Base-by-base conservation (phyloP, 2,797 vertebrate genomes). In the Tapera naevia region DNA sequence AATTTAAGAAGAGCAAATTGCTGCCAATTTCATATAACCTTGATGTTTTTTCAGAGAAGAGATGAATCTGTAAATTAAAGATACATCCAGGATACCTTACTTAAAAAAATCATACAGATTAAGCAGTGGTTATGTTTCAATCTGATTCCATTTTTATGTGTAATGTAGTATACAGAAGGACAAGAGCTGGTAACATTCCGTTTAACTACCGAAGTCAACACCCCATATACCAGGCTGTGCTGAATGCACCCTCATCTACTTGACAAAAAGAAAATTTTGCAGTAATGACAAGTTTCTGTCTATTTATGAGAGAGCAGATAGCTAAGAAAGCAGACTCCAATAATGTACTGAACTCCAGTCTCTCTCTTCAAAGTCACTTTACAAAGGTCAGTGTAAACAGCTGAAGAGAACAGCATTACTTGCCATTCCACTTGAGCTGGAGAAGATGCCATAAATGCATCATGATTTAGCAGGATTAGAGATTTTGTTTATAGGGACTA, bases 21-120 rank as follows among this genome's bases (percentile, higher is more conserved):
- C 97, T 98, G 97, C 97, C 86, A 88, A 98, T 98, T 97, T 95
- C 95, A 93, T 96, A 95, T 83, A 98, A 97, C 93, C 91, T 93
- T 96, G 96, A 96, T 95, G 95, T 94, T 97, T 97, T 95, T 93
- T 84, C 78, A 76, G 92, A 97, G 82, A 95, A 95, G 92, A 97
- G 94, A 70, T 56, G 76, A 91, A 81, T 82, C 94, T 86, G 61
- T 89, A 93, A 97, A 96, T 93, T 95, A 96, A 96, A 86, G 43
- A 67, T 17, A 88, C 6, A 81, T 17, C 39, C 71, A 82, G 30
- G 17, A 80, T 37, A 80, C 11, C 56, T 75, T 78, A 84, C 65
- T 91, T 71, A 2, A 83, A 87, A 86, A 69, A 83, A 6, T 50
- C 57, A 58, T 56, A 78, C 1, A 83, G 67, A 74, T 61, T 39